phyloP scores from a whole-genome alignment of 1,140 invertebrate genomes.

The Branchinecta lynchi region DNA sequence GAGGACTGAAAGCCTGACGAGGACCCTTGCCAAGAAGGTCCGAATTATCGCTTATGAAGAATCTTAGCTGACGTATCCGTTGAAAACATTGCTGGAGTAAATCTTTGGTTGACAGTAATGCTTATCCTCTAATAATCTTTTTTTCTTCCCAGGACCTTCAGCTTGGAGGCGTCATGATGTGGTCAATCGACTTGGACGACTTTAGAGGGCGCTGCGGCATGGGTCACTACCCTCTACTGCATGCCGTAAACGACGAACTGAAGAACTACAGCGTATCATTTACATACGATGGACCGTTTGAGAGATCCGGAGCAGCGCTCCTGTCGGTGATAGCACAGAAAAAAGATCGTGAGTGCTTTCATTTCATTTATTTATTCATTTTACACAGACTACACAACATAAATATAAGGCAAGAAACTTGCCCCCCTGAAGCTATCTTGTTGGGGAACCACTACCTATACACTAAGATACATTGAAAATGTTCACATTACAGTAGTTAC shows the following conservation, averaged over 20 bases:
- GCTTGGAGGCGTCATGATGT: constrained; percentile 92
- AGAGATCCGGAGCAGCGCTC: constrained; percentile 41
- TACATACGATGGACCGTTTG: constrained; percentile 74
- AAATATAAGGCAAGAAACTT: no score
- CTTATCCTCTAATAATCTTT: not conserved
- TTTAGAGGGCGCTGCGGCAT: constrained; percentile 73
- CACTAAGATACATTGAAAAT: no score
- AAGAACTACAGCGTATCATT: constrained; percentile 58
- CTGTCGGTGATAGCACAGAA: constrained; percentile 55
- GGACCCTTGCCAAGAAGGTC: no score
- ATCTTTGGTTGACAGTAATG: no score
- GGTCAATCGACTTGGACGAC: constrained; percentile 92
- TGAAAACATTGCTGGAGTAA: no score
- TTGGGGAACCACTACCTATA: no score
- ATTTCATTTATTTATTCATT: constrained; percentile 10
- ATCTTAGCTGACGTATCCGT: no score
- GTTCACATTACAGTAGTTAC: no score
- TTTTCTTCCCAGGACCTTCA: constrained; percentile 78
- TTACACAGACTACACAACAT: no score
- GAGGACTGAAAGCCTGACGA: no score
- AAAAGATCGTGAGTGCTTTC: constrained; percentile 58
- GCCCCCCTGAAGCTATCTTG: no score
- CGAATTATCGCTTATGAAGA: no score
- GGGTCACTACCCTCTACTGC: constrained; percentile 76
- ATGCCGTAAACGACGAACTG: constrained; percentile 67